Percentiles rank a stretch among this genome's conserved stretches.
These are phyloP conservation scores for Liodrosophila aerea DNA, from an alignment of 2,888 invertebrate genomes.

Conservation along the genomic window DNA sequence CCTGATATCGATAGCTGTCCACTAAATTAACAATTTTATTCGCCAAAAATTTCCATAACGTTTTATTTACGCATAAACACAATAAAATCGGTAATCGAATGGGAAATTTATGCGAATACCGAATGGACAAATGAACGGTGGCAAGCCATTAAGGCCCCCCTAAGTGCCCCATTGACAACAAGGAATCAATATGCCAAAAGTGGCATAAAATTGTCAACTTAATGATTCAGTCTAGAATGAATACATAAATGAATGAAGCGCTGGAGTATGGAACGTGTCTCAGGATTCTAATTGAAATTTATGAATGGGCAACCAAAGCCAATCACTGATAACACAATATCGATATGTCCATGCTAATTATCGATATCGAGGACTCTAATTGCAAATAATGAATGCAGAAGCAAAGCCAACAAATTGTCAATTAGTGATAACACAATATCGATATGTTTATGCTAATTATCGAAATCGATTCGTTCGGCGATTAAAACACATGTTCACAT, in stretches of 20 bases:
- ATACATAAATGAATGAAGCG: too few species aligned
- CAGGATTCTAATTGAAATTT: slow-evolving; percentile 36
- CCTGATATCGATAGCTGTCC: slow-evolving; percentile 22
- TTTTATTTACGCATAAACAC: slow-evolving; percentile 56
- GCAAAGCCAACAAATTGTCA: slow-evolving; percentile 39
- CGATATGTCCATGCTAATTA: not conserved
- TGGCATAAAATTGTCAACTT: slow-evolving; percentile 8
- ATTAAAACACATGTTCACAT: slow-evolving; percentile 70
- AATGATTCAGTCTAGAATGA: not conserved
- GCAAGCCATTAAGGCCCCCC: slow-evolving; percentile 38
- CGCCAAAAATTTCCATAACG: slow-evolving; percentile 45
- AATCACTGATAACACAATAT: not conserved
- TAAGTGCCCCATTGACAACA: slow-evolving; percentile 32
- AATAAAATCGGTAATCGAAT: slow-evolving; percentile 57
- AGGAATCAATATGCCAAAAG: slow-evolving; percentile 1
- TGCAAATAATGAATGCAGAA: not conserved
- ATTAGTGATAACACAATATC: slow-evolving; percentile 33
- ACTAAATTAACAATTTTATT: slow-evolving; percentile 52
- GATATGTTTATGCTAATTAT: slow-evolving; percentile 52
- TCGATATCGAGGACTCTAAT: not conserved
- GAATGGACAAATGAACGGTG: slow-evolving; percentile 43
- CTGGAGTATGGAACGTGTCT: too few species aligned
- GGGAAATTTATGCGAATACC: slow-evolving; percentile 53
- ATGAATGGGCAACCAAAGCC: slow-evolving; percentile 5
- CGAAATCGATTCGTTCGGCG: slow-evolving; percentile 17